Base-by-base conservation (phyloP, 2,888 invertebrate species). In the Lasioglossum leucozonium region DNA sequence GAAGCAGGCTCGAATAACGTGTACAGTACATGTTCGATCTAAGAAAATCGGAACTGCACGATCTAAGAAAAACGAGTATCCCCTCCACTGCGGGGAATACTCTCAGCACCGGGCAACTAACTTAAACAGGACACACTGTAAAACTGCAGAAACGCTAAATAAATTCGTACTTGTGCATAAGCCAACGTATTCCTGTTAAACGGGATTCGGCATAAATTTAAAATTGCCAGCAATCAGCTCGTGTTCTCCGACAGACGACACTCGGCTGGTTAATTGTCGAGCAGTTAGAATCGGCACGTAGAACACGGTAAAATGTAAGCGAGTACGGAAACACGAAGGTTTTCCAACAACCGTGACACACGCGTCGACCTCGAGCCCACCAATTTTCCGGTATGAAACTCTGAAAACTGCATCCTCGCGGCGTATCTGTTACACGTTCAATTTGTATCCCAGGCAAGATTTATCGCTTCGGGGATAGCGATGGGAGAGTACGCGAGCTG, bases 351-450 rank as follows among this genome's bases (percentile, higher is more conserved):
- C 30, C 62, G 30, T 18, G 62, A 30, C 26, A 30, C 30, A 58
- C n/a, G 62, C 16, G 62, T 30, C 62, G 62, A 30, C 62, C 30
- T 62, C 62, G 62, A 26, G 30, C n/a, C 30, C 6, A 30, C 26
- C 62, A 30, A 62, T 62, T 30, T 30, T 62, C 30, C 30, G 26
- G 30, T 62, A 30, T 18, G 62, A 30, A 62, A 62, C 62, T 62
- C 62, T 62, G 62, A 30, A 62, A 62, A 62, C 62, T 30, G 30
- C 16, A 16, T 62, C 62, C n/a, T n/a, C n/a, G n/a, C n/a, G 62
- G 30, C 18, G 51, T 51, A 30, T 62, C 62, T 62, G 30, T 62
- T 62, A 30, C 62, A 62, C 62, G 62, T 62, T 30, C 62, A 62
- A 62, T 62, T 62, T 62, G 62, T 62, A 62, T 58, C 62, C 62